Evolutionary conservation across 2,888 invertebrate species (phyloP).

Genomic region (Priocnemis perturbator): DNA sequence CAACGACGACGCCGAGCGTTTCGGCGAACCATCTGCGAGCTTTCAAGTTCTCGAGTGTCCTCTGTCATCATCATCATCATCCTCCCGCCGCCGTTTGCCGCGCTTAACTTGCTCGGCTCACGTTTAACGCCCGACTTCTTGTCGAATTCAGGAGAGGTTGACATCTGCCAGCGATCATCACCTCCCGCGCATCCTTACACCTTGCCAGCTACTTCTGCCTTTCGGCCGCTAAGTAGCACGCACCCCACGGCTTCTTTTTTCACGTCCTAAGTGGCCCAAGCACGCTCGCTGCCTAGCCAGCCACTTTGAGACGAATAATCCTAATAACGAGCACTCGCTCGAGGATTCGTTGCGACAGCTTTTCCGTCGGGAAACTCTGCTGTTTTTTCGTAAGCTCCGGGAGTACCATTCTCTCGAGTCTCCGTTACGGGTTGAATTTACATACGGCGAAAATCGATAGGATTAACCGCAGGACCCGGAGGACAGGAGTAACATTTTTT

Average conservation of each 20-base stretch:
- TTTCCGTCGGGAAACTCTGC: too few species aligned
- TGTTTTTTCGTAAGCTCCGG: too few species aligned
- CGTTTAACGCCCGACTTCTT: constrained; percentile 42
- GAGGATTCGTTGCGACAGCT: too few species aligned
- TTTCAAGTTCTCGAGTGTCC: constrained; percentile 39
- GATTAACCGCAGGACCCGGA: too few species aligned
- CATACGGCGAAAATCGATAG: too few species aligned
- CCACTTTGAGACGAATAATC: too few species aligned
- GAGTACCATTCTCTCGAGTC: too few species aligned
- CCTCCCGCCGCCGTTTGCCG: constrained; percentile 10
- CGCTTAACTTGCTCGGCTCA: constrained; percentile 31
- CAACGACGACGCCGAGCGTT: constrained; percentile 32
- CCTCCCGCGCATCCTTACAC: constrained; percentile 43
- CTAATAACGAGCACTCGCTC: too few species aligned
- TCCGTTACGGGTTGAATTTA: too few species aligned
- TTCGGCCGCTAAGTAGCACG: constrained; percentile 42
- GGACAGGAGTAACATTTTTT: too few species aligned
- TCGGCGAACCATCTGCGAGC: constrained; percentile 43
- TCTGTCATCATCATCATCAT: constrained; percentile 7
- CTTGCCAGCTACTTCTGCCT: constrained; percentile 39
- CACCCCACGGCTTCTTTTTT: constrained; percentile 11
- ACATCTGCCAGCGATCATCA: constrained; percentile 56
- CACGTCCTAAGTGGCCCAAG: too few species aligned
- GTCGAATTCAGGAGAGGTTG: constrained; percentile 37
- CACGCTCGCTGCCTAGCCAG: too few species aligned